Percentiles rank a stretch among this genome's conserved stretches.
phyloP scores from a whole-genome alignment of 2,113 vertebrate genomes.

The Mystacornis crossleyi region DNA sequence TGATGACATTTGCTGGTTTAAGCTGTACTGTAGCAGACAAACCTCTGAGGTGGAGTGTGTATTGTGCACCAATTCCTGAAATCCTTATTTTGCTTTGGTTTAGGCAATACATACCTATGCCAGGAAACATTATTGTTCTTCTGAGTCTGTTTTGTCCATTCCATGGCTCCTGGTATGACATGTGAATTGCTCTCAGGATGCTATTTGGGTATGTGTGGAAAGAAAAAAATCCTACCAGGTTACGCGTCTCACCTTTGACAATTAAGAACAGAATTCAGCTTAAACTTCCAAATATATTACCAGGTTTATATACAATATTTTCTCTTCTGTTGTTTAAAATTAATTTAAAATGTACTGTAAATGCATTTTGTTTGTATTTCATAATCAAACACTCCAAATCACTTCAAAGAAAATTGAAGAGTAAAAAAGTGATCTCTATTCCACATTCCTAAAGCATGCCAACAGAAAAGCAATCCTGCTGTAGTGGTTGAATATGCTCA shows the following conservation, averaged over 20 bases:
- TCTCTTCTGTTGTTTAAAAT: background rate
- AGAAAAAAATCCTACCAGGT: background rate
- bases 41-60: background rate
- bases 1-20: background rate
- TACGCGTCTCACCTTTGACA: background rate
- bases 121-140: background rate
- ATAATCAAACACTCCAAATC: background rate
- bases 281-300: background rate
- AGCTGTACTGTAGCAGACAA: background rate
- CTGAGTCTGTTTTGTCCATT: background rate
- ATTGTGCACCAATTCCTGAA: background rate
- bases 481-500: background rate
- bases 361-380: background rate
- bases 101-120: background rate
- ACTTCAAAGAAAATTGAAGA: background rate
- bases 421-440: background rate
- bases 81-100: conserved; percentile 9
- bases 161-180: background rate
- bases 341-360: background rate
- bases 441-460: background rate
- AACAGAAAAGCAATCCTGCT: background rate
- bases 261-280: background rate
- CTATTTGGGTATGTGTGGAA: background rate
- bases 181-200: conserved; percentile 11
- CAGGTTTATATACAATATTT: background rate